Evolutionary conservation across 2,113 vertebrate species (phyloP).

Genomic region (Notarius lentiginosus): DNA sequence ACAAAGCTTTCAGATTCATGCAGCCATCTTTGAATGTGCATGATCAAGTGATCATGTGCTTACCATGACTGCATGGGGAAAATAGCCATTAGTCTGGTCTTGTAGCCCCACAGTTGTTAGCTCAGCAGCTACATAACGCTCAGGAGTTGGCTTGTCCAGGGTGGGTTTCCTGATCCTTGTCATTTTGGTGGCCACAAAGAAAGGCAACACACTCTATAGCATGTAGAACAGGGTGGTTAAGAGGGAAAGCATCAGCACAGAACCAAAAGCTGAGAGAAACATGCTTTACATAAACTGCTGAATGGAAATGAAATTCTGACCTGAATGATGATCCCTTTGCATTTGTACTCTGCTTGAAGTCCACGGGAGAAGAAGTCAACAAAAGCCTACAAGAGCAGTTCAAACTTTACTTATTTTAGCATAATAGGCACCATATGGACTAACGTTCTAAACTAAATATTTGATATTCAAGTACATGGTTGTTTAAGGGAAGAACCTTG

Average conservation of each 20-base stretch:
- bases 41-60: slow-evolving; percentile 38
- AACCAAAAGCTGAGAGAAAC: not conserved
- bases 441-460: too few species aligned
- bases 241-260: not conserved
- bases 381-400: slow-evolving; percentile 77
- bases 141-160: slow-evolving; percentile 80
- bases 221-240: too few species aligned
- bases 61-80: slow-evolving; percentile 85
- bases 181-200: slow-evolving; percentile 89
- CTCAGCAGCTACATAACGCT: slow-evolving; percentile 83
- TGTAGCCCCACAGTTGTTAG: slow-evolving; percentile 84
- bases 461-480: too few species aligned
- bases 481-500: slow-evolving; percentile 50
- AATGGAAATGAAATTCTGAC: slow-evolving; percentile 69
- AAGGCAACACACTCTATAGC: slow-evolving; percentile 85
- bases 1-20: not conserved
- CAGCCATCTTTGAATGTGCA: too few species aligned
- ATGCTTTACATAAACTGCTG: not conserved
- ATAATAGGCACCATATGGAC: too few species aligned
- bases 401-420: not conserved
- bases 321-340: slow-evolving; percentile 92
- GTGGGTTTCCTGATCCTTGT: slow-evolving; percentile 83
- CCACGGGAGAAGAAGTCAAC: slow-evolving; percentile 90
- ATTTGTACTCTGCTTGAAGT: slow-evolving; percentile 87
- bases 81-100: slow-evolving; percentile 83